Evolutionary conservation across 2,888 invertebrate genomes (phyloP), one percentile per base, ranked within the genome.

Genomic region (Xylota sylvarum): DNA sequence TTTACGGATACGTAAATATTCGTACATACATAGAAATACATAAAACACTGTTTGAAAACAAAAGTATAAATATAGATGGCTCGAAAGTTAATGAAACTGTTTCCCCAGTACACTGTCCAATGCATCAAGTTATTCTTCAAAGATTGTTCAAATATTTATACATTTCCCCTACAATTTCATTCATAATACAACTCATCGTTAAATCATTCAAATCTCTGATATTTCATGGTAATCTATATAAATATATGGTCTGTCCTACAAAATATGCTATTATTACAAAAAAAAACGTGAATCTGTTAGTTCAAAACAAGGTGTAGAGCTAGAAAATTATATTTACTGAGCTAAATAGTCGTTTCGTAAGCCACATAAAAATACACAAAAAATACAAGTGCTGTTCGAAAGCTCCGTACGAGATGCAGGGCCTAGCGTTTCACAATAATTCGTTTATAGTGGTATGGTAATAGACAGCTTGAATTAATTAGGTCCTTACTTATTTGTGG

Each of bases 21-120:
- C 23, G 23, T 23, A 65, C 35, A 35, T 27, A 46, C 19, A 50
- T 60, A 73, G 37, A 62, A n/a, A 30, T 40, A 62, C 50, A 62
- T 40, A 52, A 19, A 52, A 62, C 50, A 73, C 62, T 55, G 62
- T 62, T 74, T 64, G 35, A 40, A 37, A 19, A n/a, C 7, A 37
- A 23, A 37, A n/a, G 6, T 52, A 40, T 43, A 40, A 14, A 5
- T 46, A 64, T 76, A 76, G 76, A 58, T 76, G 67, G 56, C 76
- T 65, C 76, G 76, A 67, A 58, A 58, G 46, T 76, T 65, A 30
- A 35, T 67, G 56, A 76, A 48, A 76, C 58, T 56, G 6, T 67
- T 67, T 48, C 65, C 73, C 74, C 48, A 56, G 46, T 6, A 46
- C 56, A 65, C 30, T 40, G 14, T 55, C 30, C 69, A 40, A 52